Conservation (phyloP, 2,888 invertebrate genomes). For the Erpobdella octoculata region DNA sequence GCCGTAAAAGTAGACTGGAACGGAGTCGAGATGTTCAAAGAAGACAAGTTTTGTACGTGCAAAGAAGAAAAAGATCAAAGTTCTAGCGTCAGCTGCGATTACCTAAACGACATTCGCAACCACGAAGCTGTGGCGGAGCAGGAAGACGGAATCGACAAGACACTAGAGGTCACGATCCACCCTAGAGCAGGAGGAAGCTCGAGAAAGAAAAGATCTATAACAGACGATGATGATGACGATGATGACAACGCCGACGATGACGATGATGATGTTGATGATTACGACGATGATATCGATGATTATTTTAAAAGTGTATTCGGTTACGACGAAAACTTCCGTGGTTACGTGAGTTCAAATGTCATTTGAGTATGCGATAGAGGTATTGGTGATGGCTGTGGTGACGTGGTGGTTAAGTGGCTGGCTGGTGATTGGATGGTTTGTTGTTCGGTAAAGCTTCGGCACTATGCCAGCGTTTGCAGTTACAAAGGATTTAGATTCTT, state of each 20-base stretch:
- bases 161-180: slow-evolving; percentile 26
- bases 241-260: too few relatives aligned
- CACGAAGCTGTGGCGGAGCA: slow-evolving; percentile 26
- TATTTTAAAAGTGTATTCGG: slow-evolving; percentile 34
- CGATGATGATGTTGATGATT: slow-evolving; percentile 33
- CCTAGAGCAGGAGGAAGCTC: not conserved
- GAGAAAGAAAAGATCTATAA: not conserved
- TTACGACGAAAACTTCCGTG: slow-evolving; percentile 31
- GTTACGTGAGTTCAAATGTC: slow-evolving; percentile 29
- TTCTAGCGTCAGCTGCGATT: slow-evolving; percentile 34
- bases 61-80: slow-evolving; percentile 24
- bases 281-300: slow-evolving; percentile 32
- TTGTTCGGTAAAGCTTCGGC: too few relatives aligned
- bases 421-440: too few relatives aligned
- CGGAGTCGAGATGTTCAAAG: slow-evolving; percentile 22
- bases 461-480: too few relatives aligned
- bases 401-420: too few relatives aligned
- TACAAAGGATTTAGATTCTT: too few relatives aligned
- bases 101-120: slow-evolving; percentile 34
- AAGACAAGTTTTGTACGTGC: slow-evolving; percentile 34
- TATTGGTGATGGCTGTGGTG: not conserved
- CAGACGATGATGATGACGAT: not conserved
- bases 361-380: not conserved
- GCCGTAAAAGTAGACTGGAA: slow-evolving; percentile 27
- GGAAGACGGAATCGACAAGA: slow-evolving; percentile 26